Evolutionary conservation across 1,140 invertebrate species (phyloP).

Genomic region (Lethrus apterus): DNA sequence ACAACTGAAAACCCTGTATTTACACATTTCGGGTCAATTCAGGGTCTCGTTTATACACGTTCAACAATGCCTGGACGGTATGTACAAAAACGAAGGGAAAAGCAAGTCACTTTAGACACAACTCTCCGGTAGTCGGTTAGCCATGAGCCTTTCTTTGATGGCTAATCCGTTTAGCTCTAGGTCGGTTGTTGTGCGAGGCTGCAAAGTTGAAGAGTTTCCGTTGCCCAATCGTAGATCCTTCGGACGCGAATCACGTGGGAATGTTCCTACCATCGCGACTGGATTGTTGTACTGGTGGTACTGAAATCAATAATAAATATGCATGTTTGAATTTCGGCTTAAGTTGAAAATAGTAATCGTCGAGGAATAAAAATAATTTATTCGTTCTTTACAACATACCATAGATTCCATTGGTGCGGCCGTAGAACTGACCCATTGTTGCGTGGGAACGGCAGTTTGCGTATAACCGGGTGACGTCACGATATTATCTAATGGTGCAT

Average conservation of each 20-base stretch:
- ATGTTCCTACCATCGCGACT: constrained; percentile 37
- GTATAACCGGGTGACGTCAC: constrained; percentile 27
- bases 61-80: constrained; percentile 10
- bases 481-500: constrained; percentile 16
- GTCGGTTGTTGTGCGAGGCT: constrained; percentile 31
- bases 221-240: constrained; percentile 38
- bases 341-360: no score
- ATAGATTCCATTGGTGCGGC: constrained; percentile 19
- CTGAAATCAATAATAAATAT: constrained; percentile 23
- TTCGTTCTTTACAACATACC: no score
- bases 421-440: constrained; percentile 33
- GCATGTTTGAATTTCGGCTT: no score
- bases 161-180: constrained; percentile 56
- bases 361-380: no score
- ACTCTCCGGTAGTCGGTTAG: constrained; percentile 65
- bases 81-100: constrained; percentile 7
- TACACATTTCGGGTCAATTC: no score
- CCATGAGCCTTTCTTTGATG: constrained; percentile 66
- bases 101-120: constrained; percentile 52
- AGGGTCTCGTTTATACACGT: no score
- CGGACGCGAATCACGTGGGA: constrained; percentile 38
- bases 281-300: constrained; percentile 40
- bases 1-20: no score
- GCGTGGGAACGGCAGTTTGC: constrained; percentile 21
- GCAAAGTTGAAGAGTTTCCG: constrained; percentile 30